These are phyloP conservation scores for Colletes collaris DNA, from an alignment of 2,888 invertebrate genomes.

Conservation along the genomic window DNA sequence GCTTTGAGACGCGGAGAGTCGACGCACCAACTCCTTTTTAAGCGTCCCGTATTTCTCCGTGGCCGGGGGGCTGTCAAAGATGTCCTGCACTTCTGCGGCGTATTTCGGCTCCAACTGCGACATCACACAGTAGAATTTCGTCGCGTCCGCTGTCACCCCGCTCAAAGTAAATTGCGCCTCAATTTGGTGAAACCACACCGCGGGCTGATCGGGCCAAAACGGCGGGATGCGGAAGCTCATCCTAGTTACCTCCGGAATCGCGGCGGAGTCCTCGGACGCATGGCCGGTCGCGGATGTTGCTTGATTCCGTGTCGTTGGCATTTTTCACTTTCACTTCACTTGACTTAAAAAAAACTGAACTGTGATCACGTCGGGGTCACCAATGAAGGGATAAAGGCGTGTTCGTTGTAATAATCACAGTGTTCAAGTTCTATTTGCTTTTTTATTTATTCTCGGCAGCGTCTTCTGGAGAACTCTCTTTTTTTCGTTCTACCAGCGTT, in stretches of 20 bases:
- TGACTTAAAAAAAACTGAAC: not conserved
- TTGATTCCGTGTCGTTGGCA: too few relatives aligned
- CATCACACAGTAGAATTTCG: not conserved
- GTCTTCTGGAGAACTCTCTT: too few relatives aligned
- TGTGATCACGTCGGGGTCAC: not conserved
- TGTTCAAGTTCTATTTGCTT: not conserved
- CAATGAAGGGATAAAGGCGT: not conserved
- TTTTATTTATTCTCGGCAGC: not conserved
- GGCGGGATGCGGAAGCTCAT: not conserved
- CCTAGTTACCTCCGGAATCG: not conserved
- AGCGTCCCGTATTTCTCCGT: not conserved
- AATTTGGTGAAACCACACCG: not conserved
- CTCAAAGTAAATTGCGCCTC: not conserved
- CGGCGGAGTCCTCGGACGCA: not conserved
- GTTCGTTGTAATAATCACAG: not conserved
- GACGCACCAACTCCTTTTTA: not conserved
- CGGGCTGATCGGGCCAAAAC: not conserved
- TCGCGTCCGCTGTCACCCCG: not conserved
- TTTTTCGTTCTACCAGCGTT: too few relatives aligned
- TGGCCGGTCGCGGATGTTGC: too few relatives aligned
- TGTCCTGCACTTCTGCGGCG: too few relatives aligned
- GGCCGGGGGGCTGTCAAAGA: not conserved
- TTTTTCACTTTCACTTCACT: too few relatives aligned
- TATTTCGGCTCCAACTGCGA: too few relatives aligned
- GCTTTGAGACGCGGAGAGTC: not conserved